phyloP scores from a whole-genome alignment of 2,797 vertebrate genomes.

The Enteromius thamalakanensis region DNA sequence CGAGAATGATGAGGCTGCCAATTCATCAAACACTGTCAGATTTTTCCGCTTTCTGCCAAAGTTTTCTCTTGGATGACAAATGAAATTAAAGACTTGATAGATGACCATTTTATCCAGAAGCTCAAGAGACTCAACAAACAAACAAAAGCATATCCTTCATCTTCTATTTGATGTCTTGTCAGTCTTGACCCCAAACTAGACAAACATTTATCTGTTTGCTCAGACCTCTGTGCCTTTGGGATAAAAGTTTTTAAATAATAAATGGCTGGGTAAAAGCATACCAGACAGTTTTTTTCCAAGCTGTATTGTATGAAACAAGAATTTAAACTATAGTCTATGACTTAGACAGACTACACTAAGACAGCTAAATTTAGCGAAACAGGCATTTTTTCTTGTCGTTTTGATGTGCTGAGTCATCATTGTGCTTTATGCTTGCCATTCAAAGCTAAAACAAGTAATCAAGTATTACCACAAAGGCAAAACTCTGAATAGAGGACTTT shows the following conservation, averaged over 20 bases:
- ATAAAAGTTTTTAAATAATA: slow-evolving; percentile 33
- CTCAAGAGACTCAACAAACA: slow-evolving; percentile 25
- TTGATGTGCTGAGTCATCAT: not conserved
- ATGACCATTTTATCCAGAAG: slow-evolving; percentile 35
- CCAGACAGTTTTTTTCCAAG: not conserved
- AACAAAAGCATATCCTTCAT: slow-evolving; percentile 33
- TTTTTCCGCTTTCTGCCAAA: slow-evolving; percentile 47
- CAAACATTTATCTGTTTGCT: slow-evolving; percentile 21
- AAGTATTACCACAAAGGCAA: not conserved
- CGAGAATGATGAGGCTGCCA: slow-evolving; percentile 10
- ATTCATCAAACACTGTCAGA: slow-evolving; percentile 57
- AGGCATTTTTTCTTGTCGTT: not conserved
- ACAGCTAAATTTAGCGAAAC: not conserved
- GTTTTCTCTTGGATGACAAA: slow-evolving; percentile 52
- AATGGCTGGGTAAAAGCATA: not conserved
- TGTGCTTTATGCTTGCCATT: slow-evolving; percentile 10
- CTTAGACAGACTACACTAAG: not conserved
- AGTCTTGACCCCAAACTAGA: slow-evolving; percentile 35
- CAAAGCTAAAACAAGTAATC: slow-evolving; percentile 6
- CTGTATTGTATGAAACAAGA: not conserved
- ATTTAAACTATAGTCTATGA: not conserved
- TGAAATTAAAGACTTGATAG: slow-evolving; percentile 52
- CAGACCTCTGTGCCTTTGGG: slow-evolving; percentile 14
- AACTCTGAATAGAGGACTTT: not conserved
- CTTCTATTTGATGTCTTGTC: slow-evolving; percentile 32